Base-by-base conservation (phyloP, 2,113 vertebrate species). In the Tachuris rubrigastra region DNA sequence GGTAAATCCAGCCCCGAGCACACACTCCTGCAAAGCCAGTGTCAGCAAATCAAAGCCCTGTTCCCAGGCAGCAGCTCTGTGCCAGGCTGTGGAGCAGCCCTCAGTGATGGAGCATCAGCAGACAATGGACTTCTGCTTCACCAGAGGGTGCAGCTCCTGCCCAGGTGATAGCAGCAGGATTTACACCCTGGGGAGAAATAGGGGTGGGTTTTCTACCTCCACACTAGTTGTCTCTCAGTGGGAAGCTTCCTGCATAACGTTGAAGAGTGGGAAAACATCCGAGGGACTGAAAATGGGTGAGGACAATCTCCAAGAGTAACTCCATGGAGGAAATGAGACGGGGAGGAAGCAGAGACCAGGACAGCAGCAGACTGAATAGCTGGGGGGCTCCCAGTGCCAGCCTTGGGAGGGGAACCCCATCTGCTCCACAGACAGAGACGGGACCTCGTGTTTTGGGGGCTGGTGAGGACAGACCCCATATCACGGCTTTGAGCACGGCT, bases 351-450 rank as follows among this genome's bases (percentile, higher is more conserved):
- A 65, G 41, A 66, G 46, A 49, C 13, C 58, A 60, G 44, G n/a
- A 41, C 55, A 41, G 52, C 30, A 60, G 6, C 15, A 4, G 18
- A 44, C 7, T 5, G 1, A 63, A 62, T 3, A 58, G 24, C 21
- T 6, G 16, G 28, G 31, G 59, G 14, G 22, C 0, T 55, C 28
- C n/a, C 23, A 3, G 53, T 30, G 20, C 52, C 49, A 63, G 19
- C 16, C 10, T 1, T 3, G 2, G 71, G 50, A 59, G 3, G 30
- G 21, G 8, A 56, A 30, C 22, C 53, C 5, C 1, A 0, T 18
- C 44, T 42, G 31, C 14, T 31, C 68, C 55, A 16, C 6, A 19
- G 23, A 6, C 21, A 65, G 58, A 67, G 31, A 19, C 2, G 0
- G 27, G 39, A 44, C 23, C 28, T 13, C 10, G 14, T 0, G 1